Percentiles rank a stretch among this genome's conserved stretches.
Evolutionary conservation across 2,888 invertebrate species (phyloP).

Genomic region (Leptodirus hochenwartii): DNA sequence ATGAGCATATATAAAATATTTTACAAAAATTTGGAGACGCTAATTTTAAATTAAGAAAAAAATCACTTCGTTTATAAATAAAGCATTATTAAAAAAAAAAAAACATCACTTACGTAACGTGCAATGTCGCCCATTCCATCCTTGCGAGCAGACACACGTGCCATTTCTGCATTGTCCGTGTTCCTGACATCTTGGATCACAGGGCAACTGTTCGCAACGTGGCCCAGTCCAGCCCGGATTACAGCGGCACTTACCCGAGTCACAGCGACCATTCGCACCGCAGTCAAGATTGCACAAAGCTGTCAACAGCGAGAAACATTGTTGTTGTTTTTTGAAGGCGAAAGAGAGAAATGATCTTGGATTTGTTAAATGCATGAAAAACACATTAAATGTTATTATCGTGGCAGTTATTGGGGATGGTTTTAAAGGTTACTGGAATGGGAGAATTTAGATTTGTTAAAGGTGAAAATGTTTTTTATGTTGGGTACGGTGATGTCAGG

Average conservation of each 20-base stretch:
- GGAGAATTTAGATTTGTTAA: no score
- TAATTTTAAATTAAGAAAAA: no score
- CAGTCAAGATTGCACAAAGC: slow-evolving; percentile 88
- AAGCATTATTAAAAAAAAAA: no score
- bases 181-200: slow-evolving; percentile 79
- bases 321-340: no score
- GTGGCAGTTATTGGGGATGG: not conserved
- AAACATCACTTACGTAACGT: slow-evolving; percentile 66
- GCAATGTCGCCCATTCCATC: slow-evolving; percentile 98
- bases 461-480: no score
- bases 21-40: no score
- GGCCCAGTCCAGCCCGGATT: slow-evolving; percentile 86
- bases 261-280: slow-evolving; percentile 85
- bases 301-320: no score
- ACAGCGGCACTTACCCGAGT: slow-evolving; percentile 80
- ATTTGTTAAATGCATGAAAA: slow-evolving; percentile 3
- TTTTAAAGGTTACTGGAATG: no score
- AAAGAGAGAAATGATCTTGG: no score
- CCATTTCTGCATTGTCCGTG: slow-evolving; percentile 97
- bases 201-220: slow-evolving; percentile 79
- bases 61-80: no score
- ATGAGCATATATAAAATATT: no score
- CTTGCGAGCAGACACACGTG: slow-evolving; percentile 91
- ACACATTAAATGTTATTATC: not conserved
- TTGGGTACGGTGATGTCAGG: no score